These are phyloP conservation scores for Reticulitermes speratus DNA, from an alignment of 1,140 invertebrate species.

Conservation along the genomic window DNA sequence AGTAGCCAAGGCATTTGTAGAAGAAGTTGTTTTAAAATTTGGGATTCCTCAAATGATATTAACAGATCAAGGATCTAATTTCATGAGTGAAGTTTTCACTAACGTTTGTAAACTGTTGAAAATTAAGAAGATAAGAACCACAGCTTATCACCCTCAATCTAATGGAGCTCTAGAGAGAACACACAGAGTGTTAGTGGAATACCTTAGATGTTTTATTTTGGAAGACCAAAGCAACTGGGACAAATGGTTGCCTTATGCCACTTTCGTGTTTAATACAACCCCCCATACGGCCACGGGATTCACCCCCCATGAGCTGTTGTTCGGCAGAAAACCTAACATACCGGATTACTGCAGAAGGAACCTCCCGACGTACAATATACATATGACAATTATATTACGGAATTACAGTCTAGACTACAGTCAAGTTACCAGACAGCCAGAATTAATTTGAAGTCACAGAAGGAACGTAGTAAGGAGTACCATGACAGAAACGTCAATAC, in stretches of 20 bases:
- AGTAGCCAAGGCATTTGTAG: conserved; percentile 5
- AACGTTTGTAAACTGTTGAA: conserved; percentile 39
- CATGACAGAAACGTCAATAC: conserved; percentile 13
- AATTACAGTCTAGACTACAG: too few relatives aligned
- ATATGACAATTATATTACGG: neutral
- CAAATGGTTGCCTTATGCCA: conserved; percentile 30
- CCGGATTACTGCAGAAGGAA: conserved; percentile 26
- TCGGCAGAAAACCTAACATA: conserved; percentile 21
- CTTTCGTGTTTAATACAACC: conserved; percentile 32
- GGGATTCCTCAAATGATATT: neutral
- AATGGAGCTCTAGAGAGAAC: conserved; percentile 44
- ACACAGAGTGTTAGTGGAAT: conserved; percentile 42
- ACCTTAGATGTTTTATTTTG: conserved; percentile 42
- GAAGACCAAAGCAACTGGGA: conserved; percentile 42
- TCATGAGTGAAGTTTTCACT: conserved; percentile 37
- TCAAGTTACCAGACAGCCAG: too few relatives aligned
- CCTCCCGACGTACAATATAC: neutral
- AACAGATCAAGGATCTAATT: conserved; percentile 28
- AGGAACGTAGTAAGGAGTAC: conserved; percentile 2
- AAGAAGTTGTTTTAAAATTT: conserved; percentile 10
- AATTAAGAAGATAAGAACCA: conserved; percentile 40
- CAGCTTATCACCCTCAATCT: conserved; percentile 42
- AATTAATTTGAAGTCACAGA: conserved; percentile 21
- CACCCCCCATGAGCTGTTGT: conserved; percentile 27
- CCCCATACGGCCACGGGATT: conserved; percentile 22